Base-by-base conservation (phyloP, 2,888 invertebrate species). In the Drosophila lacicola region DNA sequence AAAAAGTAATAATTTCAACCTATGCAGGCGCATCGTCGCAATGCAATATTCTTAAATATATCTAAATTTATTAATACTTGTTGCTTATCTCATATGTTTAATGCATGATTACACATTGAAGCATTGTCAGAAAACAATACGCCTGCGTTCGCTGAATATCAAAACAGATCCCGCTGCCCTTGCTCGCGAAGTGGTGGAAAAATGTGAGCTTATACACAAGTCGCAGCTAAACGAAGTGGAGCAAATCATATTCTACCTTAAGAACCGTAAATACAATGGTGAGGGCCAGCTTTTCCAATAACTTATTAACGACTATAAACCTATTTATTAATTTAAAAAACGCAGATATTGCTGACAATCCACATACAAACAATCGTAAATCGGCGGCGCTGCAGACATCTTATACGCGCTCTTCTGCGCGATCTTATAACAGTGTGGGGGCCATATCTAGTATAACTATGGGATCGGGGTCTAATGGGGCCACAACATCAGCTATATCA, bases 171-270 rank as follows among this genome's bases (percentile, higher is more conserved):
- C 97, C 71, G 94, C 95, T 51, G 94, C 95, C 13, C 93, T 98
- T 78, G 97, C 97, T 1, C 95, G 95, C 86, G 96, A 97, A 93
- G 96, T 98, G 21, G 95, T 98, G 53, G 95, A 96, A 74, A 96
- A 96, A 92, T 98, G 97, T 92, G 95, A 96, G 89, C 93, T 97
- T 68, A 97, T 98, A 85, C 97, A 97, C 90, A 95, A 95, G 73
- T 95, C 95, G 21, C 96, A 97, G 90, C 90, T 96, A 47, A 94
- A 95, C 13, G 97, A 98, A 93, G 96, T 98, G 19, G 97, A 97
- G 91, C 97, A 97, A 91, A 94, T 97, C 42, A 95, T 98, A 87
- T 96, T 95, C 91, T 98, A 97, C 92, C 93, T 98, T 63, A 96
- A 97, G 92, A 97, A 96, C 91, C 94, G 97, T 64, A 95, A 95